Percentiles rank a stretch among this genome's conserved stretches.
Evolutionary conservation across 2,888 invertebrate species (phyloP).

Genomic region (Leptopilina syphax): DNA sequence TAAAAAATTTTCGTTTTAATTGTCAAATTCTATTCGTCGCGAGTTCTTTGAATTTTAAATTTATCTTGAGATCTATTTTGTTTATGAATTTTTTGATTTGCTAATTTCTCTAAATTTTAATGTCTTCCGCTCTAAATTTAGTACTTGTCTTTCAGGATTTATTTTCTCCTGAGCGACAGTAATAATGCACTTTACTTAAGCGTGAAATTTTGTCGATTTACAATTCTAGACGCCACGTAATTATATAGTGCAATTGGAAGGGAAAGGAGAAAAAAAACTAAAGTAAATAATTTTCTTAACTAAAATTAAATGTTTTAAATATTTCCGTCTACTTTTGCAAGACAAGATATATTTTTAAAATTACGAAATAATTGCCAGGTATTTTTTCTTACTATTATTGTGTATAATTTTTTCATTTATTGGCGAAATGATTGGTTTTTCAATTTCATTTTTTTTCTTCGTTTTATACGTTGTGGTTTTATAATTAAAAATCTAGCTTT

Average conservation of each 20-base stretch:
- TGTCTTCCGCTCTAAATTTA: constrained; percentile 9
- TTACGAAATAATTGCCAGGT: neutral
- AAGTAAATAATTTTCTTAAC: constrained; percentile 5
- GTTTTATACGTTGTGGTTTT: neutral
- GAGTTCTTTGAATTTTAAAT: neutral
- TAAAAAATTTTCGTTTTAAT: no score
- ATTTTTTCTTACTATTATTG: neutral
- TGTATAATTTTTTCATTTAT: neutral
- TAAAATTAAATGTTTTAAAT: constrained; percentile 17
- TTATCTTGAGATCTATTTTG: neutral
- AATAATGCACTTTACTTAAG: constrained; percentile 8
- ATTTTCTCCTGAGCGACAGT: neutral
- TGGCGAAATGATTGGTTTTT: neutral
- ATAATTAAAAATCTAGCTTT: neutral
- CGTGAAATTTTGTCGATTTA: constrained; percentile 14
- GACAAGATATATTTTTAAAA: neutral
- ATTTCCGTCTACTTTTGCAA: neutral
- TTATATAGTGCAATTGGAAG: constrained; percentile 9
- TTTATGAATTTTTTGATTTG: neutral
- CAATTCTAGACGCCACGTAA: constrained; percentile 5
- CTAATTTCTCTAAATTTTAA: neutral
- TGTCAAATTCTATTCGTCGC: no score
- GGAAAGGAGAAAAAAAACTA: neutral
- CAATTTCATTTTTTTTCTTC: neutral
- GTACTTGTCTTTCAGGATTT: neutral